Percentiles rank a stretch among this genome's conserved stretches.
Evolutionary conservation across 2,888 invertebrate genomes (phyloP).

Genomic region (Caprella mutica): DNA sequence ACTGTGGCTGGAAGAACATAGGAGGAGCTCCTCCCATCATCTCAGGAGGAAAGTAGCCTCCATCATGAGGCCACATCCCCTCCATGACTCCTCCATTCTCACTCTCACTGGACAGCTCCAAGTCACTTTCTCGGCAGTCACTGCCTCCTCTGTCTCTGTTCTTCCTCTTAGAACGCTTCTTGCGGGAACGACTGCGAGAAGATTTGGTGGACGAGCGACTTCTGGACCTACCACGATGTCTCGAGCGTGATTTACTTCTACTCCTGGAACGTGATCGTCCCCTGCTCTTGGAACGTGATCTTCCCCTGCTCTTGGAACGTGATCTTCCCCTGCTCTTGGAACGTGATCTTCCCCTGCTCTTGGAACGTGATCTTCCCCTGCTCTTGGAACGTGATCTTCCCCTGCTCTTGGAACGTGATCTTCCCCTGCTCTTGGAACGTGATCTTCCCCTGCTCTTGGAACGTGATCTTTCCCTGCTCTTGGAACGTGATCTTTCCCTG

Average conservation of each 20-base stretch:
- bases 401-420: background rate
- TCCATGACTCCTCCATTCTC: conserved; percentile 8
- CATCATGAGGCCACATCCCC: background rate
- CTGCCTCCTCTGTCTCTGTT: conserved; percentile 14
- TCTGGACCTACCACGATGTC: background rate
- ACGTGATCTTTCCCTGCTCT: background rate
- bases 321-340: conserved; percentile 5
- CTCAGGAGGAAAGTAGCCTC: background rate
- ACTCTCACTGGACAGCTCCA: conserved; percentile 27
- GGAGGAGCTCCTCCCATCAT: conserved; percentile 3
- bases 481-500: background rate
- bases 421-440: background rate
- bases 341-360: background rate
- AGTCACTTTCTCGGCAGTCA: conserved; percentile 26
- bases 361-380: background rate
- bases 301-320: conserved; percentile 3
- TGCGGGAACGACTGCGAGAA: background rate
- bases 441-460: background rate
- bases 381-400: background rate
- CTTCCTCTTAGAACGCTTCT: background rate
- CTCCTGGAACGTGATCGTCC: conserved; percentile 8
- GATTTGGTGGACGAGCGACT: too few species aligned
- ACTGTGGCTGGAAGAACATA: background rate
- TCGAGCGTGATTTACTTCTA: background rate
- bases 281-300: background rate